These are phyloP conservation scores for Zenarchopterus dispar DNA, from an alignment of 2,797 vertebrate genomes.

Conservation along the genomic window DNA sequence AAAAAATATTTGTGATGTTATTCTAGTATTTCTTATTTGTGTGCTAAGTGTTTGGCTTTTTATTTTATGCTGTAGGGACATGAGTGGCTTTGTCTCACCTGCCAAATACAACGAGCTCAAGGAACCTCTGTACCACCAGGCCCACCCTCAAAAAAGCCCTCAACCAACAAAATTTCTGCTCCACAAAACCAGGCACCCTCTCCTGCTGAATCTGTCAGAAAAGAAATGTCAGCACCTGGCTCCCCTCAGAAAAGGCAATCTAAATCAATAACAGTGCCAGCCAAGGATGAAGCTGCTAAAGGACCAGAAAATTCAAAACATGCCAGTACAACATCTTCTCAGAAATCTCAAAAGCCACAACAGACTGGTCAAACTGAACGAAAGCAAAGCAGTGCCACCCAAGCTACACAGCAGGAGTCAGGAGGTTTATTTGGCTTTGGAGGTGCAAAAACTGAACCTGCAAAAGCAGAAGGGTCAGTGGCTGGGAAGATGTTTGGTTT, in stretches of 20 bases:
- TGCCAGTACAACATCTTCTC: slow-evolving; percentile 54
- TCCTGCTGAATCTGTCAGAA: slow-evolving; percentile 53
- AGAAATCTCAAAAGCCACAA: slow-evolving; percentile 69
- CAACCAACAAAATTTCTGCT: slow-evolving; percentile 45
- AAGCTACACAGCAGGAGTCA: slow-evolving; percentile 55
- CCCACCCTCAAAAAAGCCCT: slow-evolving; percentile 62
- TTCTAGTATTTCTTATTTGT: neutral
- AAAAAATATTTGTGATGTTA: neutral
- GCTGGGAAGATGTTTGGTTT: slow-evolving; percentile 95
- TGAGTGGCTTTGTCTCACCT: slow-evolving; percentile 98
- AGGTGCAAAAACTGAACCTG: slow-evolving; percentile 80
- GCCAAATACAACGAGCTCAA: slow-evolving; percentile 93
- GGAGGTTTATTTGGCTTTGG: slow-evolving; percentile 62
- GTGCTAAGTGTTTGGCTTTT: neutral
- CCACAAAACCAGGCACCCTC: slow-evolving; percentile 51
- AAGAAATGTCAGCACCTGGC: slow-evolving; percentile 48
- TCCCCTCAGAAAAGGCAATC: slow-evolving; percentile 61
- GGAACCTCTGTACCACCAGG: slow-evolving; percentile 77
- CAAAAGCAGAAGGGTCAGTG: slow-evolving; percentile 88
- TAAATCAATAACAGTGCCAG: slow-evolving; percentile 43
- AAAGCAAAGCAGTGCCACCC: slow-evolving; percentile 65
- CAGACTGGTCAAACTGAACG: slow-evolving; percentile 55
- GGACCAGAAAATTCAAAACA: slow-evolving; percentile 67
- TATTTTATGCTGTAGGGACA: slow-evolving; percentile 67
- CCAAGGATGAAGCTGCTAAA: slow-evolving; percentile 74